Conservation (phyloP, 2,113 vertebrate species). For the Plotosus lineatus region DNA sequence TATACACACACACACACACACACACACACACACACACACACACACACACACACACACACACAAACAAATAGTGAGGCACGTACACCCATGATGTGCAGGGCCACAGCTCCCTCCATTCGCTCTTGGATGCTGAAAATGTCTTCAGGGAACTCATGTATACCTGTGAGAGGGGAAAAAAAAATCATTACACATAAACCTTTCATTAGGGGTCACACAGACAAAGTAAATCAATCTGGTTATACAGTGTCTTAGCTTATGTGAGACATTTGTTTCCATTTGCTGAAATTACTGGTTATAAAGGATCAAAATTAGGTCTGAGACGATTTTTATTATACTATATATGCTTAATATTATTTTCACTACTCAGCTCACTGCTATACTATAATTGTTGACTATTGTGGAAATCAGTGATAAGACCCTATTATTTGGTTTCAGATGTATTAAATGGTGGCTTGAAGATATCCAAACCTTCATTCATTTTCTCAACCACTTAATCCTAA, state of each 20-base stretch:
- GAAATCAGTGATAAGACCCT: background rate
- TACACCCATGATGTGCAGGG: slow-evolving; percentile 90
- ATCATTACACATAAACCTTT: background rate
- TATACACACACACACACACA: background rate
- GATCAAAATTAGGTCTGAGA: background rate
- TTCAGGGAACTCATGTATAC: slow-evolving; percentile 90
- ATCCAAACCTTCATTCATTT: background rate
- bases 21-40: background rate
- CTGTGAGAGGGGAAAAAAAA: slow-evolving; percentile 70
- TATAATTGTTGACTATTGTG: too few species aligned
- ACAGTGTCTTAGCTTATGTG: background rate
- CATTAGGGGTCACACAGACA: background rate
- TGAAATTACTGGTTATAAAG: background rate
- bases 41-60: background rate
- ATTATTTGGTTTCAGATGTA: background rate
- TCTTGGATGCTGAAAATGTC: slow-evolving; percentile 91
- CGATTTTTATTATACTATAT: background rate
- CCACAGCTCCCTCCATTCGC: slow-evolving; percentile 84
- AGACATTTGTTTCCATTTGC: background rate
- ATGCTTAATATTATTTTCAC: background rate
- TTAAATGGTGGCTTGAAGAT: background rate
- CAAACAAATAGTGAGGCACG: slow-evolving; percentile 66
- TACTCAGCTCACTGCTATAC: background rate
- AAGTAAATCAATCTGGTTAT: background rate
- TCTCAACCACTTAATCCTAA: too few species aligned